These are phyloP conservation scores for Hippocampus barbouri DNA, from an alignment of 2,113 vertebrate genomes.

Conservation along the genomic window DNA sequence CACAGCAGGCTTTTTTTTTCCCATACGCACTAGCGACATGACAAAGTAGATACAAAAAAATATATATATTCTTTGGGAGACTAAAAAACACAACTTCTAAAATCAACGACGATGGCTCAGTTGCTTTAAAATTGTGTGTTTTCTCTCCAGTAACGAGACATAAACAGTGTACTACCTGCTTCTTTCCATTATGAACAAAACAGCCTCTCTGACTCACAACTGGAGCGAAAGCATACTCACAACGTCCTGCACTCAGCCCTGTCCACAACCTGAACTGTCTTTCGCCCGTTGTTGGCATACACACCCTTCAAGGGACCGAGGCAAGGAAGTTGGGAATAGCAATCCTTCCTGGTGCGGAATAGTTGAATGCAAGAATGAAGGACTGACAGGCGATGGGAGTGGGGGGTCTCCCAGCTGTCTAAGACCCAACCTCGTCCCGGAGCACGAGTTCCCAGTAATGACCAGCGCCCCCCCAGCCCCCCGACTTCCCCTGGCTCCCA, in stretches of 20 bases:
- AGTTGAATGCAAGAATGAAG: conserved; percentile 28
- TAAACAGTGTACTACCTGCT: not conserved
- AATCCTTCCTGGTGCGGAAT: conserved; percentile 33
- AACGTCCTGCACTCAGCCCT: conserved; percentile 12
- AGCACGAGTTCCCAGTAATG: conserved; percentile 70
- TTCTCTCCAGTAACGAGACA: not conserved
- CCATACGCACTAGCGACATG: no score
- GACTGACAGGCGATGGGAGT: conserved; percentile 35
- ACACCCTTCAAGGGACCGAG: conserved; percentile 13
- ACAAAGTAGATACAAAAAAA: no score
- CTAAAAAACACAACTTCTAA: no score
- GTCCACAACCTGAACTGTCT: conserved; percentile 9
- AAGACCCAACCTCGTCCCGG: conserved; percentile 50
- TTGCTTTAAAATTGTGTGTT: not conserved
- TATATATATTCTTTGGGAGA: no score
- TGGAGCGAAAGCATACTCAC: not conserved
- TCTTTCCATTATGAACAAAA: not conserved
- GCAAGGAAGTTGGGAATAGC: conserved; percentile 18
- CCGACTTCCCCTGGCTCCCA: conserved; percentile 55
- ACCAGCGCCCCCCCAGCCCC: conserved; percentile 52
- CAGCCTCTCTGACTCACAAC: not conserved
- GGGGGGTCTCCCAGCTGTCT: conserved; percentile 63
- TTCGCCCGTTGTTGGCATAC: not conserved
- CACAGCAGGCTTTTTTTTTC: no score
- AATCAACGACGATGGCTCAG: not conserved